A percentile compares a stretch with the other conserved stretches of the same genome.
Evolutionary conservation across 2,888 invertebrate species (phyloP).

Genomic region (Sclerodermus sp.): DNA sequence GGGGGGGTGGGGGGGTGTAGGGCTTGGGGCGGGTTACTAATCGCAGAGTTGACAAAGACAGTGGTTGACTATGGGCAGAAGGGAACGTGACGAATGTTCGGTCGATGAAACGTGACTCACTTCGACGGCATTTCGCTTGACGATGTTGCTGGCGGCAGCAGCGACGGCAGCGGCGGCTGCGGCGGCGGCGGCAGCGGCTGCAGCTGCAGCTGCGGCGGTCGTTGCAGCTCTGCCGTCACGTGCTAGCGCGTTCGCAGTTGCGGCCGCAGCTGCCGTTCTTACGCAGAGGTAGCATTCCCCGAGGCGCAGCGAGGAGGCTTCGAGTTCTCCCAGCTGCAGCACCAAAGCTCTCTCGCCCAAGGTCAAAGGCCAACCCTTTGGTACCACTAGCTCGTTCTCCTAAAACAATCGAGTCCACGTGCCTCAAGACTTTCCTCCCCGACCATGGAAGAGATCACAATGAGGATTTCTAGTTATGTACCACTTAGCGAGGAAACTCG

Average conservation of each 20-base stretch:
- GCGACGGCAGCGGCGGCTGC: conserved; percentile 33
- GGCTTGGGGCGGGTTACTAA: too few relatives aligned
- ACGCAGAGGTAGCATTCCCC: conserved; percentile 70
- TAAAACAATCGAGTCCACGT: conserved; percentile 42
- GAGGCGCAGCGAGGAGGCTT: conserved; percentile 64
- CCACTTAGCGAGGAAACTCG: too few relatives aligned
- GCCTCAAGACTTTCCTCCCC: too few relatives aligned
- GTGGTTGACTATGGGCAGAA: too few relatives aligned
- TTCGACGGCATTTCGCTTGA: conserved; percentile 49
- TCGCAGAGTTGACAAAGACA: too few relatives aligned
- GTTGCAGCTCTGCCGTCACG: too few relatives aligned
- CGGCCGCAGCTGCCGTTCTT: conserved; percentile 45
- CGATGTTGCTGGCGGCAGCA: conserved; percentile 38
- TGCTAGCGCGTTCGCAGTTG: conserved; percentile 29
- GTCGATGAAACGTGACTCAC: conserved; percentile 37
- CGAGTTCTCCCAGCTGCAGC: conserved; percentile 67
- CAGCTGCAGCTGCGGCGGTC: conserved; percentile 40
- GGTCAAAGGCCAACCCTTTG: conserved; percentile 70
- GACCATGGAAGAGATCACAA: too few relatives aligned
- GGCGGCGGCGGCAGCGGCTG: too few relatives aligned
- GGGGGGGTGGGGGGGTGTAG: too few relatives aligned
- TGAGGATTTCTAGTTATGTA: too few relatives aligned
- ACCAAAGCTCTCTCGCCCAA: conserved; percentile 65
- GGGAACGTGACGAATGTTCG: conserved; percentile 1
- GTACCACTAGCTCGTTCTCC: conserved; percentile 62